Evolutionary conservation across 2,113 vertebrate genomes (phyloP), one percentile per base, ranked within the genome.

Genomic region (Platycercus adscitus): DNA sequence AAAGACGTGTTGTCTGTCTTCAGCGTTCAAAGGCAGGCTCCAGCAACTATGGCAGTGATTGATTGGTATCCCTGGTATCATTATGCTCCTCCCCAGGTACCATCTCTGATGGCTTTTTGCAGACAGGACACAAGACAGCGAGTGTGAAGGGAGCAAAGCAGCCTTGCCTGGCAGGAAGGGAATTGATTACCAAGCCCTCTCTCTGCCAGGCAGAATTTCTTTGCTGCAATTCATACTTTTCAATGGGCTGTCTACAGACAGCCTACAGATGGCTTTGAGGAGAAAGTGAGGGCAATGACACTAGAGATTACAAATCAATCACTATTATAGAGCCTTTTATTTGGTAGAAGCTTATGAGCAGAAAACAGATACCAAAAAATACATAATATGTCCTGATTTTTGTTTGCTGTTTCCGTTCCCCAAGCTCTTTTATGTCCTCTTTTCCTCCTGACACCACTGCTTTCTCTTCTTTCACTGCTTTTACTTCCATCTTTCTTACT

Each of bases 291-390:
- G 92, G 89, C 93, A 92, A 81, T 83, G 91, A 93, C 77, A 92
- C 78, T 33, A 86, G 77, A 97, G 97, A 97, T 97, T 94, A 95
- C 81, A 96, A 95, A 98, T 92, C 96, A 89, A 95, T 97, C 93
- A 95, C 58, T 96, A 86, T 87, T 95, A 93, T 28, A 91, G 68
- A 89, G 77, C 71, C 78, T 95, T 91, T 94, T 91, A 94, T 95
- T 94, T 86, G 69, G 75, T 73, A 77, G 82, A 76, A 65, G 64
- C 83, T 91, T 92, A 81, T 0, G 0, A 92, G 86, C 24, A 89
- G 78, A 88, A 81, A 93, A 83, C 58, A 66, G 70, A 76, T n/a
- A 95, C 56, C 41, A 89, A 94, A 94, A 95, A 91, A 93, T 77
- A 92, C 33, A 79, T 64, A 95, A 70, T 43, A 72, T 0, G 0